Conservation (phyloP, 2,797 vertebrate genomes). For the Oreortyx pictus region DNA sequence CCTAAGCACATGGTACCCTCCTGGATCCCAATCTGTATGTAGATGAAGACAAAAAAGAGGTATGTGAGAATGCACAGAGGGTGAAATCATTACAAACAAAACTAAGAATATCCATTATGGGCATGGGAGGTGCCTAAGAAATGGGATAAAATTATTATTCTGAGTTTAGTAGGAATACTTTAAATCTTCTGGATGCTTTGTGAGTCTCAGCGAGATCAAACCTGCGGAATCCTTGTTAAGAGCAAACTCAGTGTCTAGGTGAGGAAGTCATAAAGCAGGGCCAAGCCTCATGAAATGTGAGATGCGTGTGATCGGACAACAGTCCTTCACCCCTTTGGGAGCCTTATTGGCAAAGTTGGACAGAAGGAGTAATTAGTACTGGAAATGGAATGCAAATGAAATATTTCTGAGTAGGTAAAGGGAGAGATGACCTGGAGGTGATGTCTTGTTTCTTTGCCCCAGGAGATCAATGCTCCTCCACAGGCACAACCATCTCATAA, state of each 20-base stretch:
- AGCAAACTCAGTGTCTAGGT: neutral
- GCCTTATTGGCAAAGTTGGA: neutral
- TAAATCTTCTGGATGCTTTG: fast-evolving
- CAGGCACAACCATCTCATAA: neutral
- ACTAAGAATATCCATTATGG: neutral
- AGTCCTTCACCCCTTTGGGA: neutral
- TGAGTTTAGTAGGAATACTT: neutral
- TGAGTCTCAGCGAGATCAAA: neutral
- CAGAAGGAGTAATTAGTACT: neutral
- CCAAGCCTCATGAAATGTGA: neutral
- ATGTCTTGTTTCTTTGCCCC: neutral
- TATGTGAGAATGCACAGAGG: neutral
- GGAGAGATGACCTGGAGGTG: neutral
- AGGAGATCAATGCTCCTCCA: neutral
- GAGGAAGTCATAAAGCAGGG: neutral
- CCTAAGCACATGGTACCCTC: too few species aligned
- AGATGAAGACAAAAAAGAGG: neutral
- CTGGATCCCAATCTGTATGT: neutral
- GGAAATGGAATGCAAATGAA: neutral
- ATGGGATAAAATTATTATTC: neutral
- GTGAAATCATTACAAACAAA: neutral
- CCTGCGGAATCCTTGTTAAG: neutral
- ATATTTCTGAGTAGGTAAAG: neutral
- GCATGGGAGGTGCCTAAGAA: neutral
- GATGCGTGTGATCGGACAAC: neutral